These are phyloP conservation scores for Trichosurus vulpecula DNA, from an alignment of 2,797 vertebrate genomes.

Conservation along the genomic window DNA sequence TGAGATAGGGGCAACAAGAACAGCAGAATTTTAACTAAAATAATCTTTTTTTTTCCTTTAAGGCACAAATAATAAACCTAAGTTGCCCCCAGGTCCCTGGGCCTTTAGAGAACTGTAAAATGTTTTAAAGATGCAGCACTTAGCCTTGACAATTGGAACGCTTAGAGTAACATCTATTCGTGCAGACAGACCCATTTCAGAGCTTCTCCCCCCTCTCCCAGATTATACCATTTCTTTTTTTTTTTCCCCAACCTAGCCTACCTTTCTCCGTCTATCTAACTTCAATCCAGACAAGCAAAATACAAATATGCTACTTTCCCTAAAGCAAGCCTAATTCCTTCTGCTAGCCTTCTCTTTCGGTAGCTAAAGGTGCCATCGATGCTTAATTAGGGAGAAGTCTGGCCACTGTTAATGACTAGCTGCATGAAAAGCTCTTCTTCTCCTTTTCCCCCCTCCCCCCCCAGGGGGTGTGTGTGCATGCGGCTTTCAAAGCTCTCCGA, in stretches of 20 bases:
- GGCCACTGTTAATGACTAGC: constrained; percentile 80
- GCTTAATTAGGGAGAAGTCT: constrained; percentile 84
- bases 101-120: constrained; percentile 74
- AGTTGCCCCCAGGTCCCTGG: constrained; percentile 36
- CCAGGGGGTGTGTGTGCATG: constrained; percentile 70
- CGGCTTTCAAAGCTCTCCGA: constrained; percentile 87
- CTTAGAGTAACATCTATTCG: constrained; percentile 33
- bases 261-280: constrained; percentile 45
- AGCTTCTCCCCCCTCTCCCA: constrained; percentile 26
- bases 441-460: constrained; percentile 80
- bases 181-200: constrained; percentile 24
- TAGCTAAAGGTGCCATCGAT: constrained; percentile 79
- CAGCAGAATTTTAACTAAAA: constrained; percentile 70
- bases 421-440: constrained; percentile 81
- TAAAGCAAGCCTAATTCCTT: constrained; percentile 56
- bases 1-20: constrained; percentile 21
- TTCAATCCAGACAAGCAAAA: constrained; percentile 46
- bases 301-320: constrained; percentile 46
- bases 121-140: constrained; percentile 53
- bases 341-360: constrained; percentile 38
- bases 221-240: not conserved
- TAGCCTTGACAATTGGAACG: constrained; percentile 29
- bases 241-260: constrained; percentile 51
- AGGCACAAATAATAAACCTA: constrained; percentile 56
- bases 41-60: constrained; percentile 66